These are phyloP conservation scores for Propithecus coquereli DNA, from an alignment of 2,113 vertebrate genomes.

Conservation along the genomic window DNA sequence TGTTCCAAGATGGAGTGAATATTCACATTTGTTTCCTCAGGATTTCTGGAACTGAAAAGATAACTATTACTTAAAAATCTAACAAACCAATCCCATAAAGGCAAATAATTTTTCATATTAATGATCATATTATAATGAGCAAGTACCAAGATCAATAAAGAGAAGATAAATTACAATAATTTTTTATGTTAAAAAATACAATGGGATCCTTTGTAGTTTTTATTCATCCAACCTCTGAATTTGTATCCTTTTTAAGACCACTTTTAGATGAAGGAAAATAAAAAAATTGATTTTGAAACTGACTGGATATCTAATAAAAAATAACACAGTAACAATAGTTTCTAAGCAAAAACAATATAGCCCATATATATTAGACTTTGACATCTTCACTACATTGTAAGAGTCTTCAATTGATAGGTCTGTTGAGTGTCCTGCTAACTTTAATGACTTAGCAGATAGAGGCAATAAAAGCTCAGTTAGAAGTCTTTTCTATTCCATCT, in stretches of 20 bases:
- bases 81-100: not conserved
- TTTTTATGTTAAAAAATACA: not conserved
- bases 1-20: not conserved
- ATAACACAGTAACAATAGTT: not conserved
- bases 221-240: not conserved
- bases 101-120: not conserved
- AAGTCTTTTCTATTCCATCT: not conserved
- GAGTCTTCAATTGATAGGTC: not conserved
- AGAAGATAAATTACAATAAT: not conserved
- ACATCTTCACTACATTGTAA: not conserved
- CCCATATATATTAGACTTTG: not conserved
- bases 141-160: not conserved
- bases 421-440: not conserved
- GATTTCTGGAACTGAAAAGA: not conserved
- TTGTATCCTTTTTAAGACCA: not conserved
- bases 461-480: not conserved
- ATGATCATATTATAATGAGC: not conserved
- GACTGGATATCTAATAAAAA: not conserved
- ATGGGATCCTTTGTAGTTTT: not conserved
- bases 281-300: not conserved
- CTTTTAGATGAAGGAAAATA: not conserved
- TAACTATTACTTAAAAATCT: not conserved
- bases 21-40: constrained; percentile 3
- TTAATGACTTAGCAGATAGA: not conserved
- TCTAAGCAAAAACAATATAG: not conserved